phyloP scores from a whole-genome alignment of 1,140 invertebrate genomes.

The Microplitis demolitor region DNA sequence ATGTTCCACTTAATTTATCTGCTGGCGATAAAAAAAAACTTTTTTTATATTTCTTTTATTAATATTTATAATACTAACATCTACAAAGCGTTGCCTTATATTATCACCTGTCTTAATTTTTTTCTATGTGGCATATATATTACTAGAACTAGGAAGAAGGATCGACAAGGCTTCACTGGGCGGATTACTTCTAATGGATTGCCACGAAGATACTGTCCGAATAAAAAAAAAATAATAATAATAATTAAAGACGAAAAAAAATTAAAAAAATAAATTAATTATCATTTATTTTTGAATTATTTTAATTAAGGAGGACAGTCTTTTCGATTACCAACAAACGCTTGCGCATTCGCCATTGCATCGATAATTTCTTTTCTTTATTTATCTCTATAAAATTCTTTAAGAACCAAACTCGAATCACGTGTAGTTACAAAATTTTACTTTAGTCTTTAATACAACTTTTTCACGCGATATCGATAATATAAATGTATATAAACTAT shows the following conservation, averaged over 20 bases:
- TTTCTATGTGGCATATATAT: neutral
- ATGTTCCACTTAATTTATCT: neutral
- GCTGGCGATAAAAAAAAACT: neutral
- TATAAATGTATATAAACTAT: neutral
- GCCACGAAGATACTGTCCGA: neutral
- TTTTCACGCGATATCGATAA: neutral
- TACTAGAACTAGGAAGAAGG: too few relatives aligned
- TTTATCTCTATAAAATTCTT: neutral
- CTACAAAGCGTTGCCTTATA: neutral
- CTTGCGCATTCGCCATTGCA: conserved; percentile 47
- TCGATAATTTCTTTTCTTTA: conserved; percentile 39
- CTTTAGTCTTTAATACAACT: neutral
- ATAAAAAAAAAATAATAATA: neutral
- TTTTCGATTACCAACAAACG: conserved; percentile 22
- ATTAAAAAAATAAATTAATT: neutral
- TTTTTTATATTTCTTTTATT: neutral
- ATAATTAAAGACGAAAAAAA: too few relatives aligned
- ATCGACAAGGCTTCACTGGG: neutral
- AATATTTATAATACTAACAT: neutral
- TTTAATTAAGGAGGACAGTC: neutral
- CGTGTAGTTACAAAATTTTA: neutral
- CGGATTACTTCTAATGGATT: neutral
- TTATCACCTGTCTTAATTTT: conserved; percentile 25
- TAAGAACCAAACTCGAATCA: conserved; percentile 24
- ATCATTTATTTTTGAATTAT: neutral